Evolutionary conservation across 2,113 vertebrate species (phyloP).

Genomic region (Cairina moschata): DNA sequence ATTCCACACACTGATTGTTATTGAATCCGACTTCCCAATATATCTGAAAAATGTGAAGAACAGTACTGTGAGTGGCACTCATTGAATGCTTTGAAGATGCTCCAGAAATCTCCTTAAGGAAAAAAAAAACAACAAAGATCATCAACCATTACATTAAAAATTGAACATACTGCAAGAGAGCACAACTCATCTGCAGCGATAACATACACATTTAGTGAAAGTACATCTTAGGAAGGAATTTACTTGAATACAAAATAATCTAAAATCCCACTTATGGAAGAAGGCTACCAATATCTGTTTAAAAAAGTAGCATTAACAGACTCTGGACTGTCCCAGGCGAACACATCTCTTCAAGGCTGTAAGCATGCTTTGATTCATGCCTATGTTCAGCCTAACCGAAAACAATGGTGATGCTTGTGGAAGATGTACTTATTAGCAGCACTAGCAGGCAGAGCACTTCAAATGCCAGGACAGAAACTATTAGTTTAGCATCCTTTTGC

Average conservation of each 20-base stretch:
- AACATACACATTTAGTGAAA: neutral
- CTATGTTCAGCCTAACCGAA: neutral
- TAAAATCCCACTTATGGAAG: neutral
- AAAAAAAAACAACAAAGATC: neutral
- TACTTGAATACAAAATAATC: neutral
- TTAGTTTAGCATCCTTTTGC: neutral
- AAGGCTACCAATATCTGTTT: neutral
- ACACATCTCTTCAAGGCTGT: neutral
- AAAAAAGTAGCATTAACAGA: neutral
- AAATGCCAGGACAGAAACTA: neutral
- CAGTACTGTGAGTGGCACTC: neutral
- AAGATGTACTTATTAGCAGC: neutral
- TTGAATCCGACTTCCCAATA: conserved; percentile 96
- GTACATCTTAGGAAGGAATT: neutral
- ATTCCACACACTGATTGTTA: conserved; percentile 99
- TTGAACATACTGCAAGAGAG: neutral
- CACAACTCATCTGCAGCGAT: neutral
- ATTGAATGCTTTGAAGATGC: neutral
- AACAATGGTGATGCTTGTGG: neutral
- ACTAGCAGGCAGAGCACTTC: neutral
- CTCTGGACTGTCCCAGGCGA: rapidly evolving
- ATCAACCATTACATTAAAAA: neutral
- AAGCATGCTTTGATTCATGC: neutral
- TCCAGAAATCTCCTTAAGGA: neutral
- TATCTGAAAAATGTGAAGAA: conserved; percentile 80